phyloP scores from a whole-genome alignment of 2,113 vertebrate species.

The Corydoras sp. region DNA sequence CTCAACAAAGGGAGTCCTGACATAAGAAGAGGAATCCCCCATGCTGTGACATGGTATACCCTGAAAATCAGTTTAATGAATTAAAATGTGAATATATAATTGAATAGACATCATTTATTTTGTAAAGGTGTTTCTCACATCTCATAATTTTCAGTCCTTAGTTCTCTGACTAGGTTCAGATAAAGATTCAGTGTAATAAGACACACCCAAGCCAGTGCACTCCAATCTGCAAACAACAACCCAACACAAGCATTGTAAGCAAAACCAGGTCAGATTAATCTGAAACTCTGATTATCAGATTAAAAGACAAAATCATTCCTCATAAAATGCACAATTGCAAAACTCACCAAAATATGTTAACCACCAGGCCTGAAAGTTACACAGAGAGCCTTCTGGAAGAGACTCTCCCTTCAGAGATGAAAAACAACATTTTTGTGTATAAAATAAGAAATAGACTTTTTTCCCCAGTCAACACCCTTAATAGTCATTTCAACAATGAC shows the following conservation, averaged over 20 bases:
- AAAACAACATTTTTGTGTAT: slow-evolving; percentile 3
- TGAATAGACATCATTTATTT: neutral
- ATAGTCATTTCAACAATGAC: too few relatives aligned
- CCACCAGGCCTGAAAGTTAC: slow-evolving; percentile 77
- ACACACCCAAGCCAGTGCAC: slow-evolving; percentile 74
- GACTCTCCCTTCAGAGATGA: slow-evolving; percentile 57
- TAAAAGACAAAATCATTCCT: neutral
- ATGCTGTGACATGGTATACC: slow-evolving; percentile 69
- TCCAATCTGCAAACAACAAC: slow-evolving; percentile 65
- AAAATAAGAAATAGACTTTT: neutral
- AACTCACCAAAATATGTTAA: slow-evolving; percentile 76
- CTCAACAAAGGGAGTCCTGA: slow-evolving; percentile 61
- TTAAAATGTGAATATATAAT: neutral
- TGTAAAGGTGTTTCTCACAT: slow-evolving; percentile 55
- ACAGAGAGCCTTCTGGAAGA: slow-evolving; percentile 63
- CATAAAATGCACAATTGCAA: neutral
- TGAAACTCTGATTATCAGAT: neutral
- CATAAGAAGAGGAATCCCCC: slow-evolving; percentile 66
- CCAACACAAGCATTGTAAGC: slow-evolving; percentile 9
- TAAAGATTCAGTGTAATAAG: slow-evolving; percentile 76
- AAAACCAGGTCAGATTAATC: neutral
- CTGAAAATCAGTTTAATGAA: slow-evolving; percentile 56
- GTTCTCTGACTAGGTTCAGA: slow-evolving; percentile 72
- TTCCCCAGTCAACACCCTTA: too few relatives aligned
- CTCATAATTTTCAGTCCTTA: slow-evolving; percentile 65